These are phyloP conservation scores for Pantherophis guttatus DNA, from an alignment of 2,113 vertebrate genomes.

Conservation along the genomic window DNA sequence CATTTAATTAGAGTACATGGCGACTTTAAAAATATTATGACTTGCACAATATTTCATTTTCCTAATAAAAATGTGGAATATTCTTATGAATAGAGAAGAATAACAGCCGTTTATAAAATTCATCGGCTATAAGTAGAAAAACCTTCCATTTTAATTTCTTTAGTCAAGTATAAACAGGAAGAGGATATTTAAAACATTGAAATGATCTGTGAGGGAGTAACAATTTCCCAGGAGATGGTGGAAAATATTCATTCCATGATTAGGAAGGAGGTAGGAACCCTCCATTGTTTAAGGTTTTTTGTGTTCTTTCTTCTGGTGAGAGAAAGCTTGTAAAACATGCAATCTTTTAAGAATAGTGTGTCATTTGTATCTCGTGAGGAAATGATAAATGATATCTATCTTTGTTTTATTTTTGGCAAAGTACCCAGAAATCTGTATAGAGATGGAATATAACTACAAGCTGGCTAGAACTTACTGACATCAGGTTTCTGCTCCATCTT, in stretches of 20 bases:
- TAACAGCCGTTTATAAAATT: not conserved
- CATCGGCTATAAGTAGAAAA: not conserved
- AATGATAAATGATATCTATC: not conserved
- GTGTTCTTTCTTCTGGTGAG: not conserved
- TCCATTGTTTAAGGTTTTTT: not conserved
- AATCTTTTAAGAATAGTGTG: not conserved
- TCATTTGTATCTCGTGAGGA: not conserved
- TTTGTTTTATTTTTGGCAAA: slow-evolving; percentile 6
- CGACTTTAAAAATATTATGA: not conserved
- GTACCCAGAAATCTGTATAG: not conserved
- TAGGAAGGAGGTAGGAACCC: no score
- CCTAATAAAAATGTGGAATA: not conserved
- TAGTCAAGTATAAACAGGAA: not conserved
- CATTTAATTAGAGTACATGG: not conserved
- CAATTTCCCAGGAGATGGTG: not conserved
- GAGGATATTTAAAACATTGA: not conserved
- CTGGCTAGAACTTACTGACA: not conserved
- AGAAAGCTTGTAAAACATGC: not conserved
- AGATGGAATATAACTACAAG: not conserved
- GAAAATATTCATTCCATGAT: not conserved
- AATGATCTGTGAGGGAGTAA: not conserved
- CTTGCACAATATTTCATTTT: not conserved
- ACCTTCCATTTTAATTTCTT: not conserved
- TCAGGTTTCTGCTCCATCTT: not conserved
- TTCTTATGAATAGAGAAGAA: not conserved